Conservation (phyloP, 2,797 vertebrate species). For the Otus scops region DNA sequence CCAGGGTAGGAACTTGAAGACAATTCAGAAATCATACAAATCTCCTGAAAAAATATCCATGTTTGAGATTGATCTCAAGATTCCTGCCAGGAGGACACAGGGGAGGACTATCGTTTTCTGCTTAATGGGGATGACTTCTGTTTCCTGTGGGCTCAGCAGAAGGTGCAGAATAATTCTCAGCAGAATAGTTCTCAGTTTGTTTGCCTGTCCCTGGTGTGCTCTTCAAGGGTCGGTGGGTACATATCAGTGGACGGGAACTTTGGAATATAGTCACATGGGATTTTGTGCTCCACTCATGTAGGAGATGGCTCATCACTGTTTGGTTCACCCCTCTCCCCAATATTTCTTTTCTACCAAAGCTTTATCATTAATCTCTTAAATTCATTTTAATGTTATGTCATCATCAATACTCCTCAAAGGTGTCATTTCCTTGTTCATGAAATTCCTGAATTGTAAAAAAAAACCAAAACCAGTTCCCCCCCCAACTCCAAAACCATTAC, state of each 20-base stretch:
- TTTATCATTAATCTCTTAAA: neutral
- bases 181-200: neutral
- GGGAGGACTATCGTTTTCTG: neutral
- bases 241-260: neutral
- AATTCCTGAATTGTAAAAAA: neutral
- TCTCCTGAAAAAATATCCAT: fast-evolving
- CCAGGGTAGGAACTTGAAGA: neutral
- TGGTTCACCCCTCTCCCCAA: neutral
- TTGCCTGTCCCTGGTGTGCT: neutral
- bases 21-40: neutral
- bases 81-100: neutral
- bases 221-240: neutral
- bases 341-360: neutral
- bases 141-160: neutral
- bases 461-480: too few relatives aligned
- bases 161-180: neutral
- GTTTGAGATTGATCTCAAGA: neutral
- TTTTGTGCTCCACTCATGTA: neutral
- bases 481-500: neutral
- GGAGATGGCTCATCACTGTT: neutral
- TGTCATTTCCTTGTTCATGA: neutral
- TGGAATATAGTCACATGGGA: neutral
- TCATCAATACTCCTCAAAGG: neutral
- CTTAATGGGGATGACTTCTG: neutral
- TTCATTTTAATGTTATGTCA: neutral